Evolutionary conservation across 1,140 invertebrate species (phyloP), one percentile per base, ranked within the genome.

Genomic region (Euura lappo): DNA sequence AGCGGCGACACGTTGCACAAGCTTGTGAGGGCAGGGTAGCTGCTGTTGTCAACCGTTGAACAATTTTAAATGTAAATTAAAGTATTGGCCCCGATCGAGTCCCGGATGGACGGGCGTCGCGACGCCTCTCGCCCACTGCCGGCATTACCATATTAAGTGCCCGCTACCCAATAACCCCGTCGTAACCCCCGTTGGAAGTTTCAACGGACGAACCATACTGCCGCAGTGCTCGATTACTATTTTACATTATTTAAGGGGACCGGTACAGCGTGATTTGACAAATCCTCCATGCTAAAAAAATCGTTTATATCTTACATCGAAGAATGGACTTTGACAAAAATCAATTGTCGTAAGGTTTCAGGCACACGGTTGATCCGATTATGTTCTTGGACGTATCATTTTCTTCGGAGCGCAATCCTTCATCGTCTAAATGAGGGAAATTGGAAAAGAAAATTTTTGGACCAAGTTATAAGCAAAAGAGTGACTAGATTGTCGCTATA

Each of bases 21-120:
- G 51, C 51, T 3, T 8, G 3, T 60, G 46, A 28, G 72, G 72
- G 72, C 74, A 77, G 77, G 77, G 74, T 78, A 72, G 77, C 71
- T 71, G 73, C 77, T 85, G 82, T 84, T 85, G 83, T 84, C 82
- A 84, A 79, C 75, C 79, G 83, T 86, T 86, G 80, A 85, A 80
- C 81, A 87, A 87, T 86, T 87, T 87, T 84, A 86, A 85, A 87
- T 87, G 85, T 86, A 86, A 87, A 86, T 87, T 86, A 85, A 86
- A 87, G 85, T 86, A 86, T 86, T 84, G 84, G 82, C 79, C 78
- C 75, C 51, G 51, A 60, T 60, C 51, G 47, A 70, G 74, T 79
- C 80, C 8, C 51, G 51, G 51, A 60, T 60, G 51, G 51, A 60
- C 75, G 65, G 68, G 69, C 69, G 72, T 81, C 74, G 74, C 74